Conservation (phyloP, 2,888 invertebrate species). For the Eledone cirrhosa region DNA sequence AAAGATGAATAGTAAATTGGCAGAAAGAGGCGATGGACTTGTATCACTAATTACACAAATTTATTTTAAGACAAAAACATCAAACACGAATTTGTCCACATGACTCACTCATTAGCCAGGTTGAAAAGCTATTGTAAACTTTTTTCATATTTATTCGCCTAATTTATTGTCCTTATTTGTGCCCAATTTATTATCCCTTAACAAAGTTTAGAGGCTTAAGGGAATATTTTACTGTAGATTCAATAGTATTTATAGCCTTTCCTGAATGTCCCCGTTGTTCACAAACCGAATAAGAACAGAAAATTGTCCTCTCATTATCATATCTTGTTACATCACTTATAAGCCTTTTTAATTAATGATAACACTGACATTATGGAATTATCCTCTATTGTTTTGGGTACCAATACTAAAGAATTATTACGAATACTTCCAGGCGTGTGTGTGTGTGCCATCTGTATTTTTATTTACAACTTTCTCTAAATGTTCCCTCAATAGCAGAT, state of each 20-base stretch:
- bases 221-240: not conserved
- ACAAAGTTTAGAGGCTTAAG: not conserved
- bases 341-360: not conserved
- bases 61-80: not conserved
- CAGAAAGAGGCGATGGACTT: not conserved
- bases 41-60: not conserved
- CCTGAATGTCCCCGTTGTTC: not conserved
- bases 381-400: not conserved
- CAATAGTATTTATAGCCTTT: not conserved
- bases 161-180: not conserved
- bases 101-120: not conserved
- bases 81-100: not conserved
- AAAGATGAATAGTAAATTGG: not conserved
- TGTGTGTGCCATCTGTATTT: not conserved
- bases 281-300: not conserved
- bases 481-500: not conserved
- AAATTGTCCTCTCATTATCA: not conserved
- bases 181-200: not conserved
- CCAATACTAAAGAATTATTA: not conserved
- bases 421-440: not conserved
- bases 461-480: not conserved
- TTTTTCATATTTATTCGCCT: not conserved
- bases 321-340: not conserved
- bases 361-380: not conserved
- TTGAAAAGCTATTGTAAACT: conserved; percentile 2